These are phyloP conservation scores for Bos javanicus DNA, from an alignment of 2,113 vertebrate genomes.

Conservation along the genomic window DNA sequence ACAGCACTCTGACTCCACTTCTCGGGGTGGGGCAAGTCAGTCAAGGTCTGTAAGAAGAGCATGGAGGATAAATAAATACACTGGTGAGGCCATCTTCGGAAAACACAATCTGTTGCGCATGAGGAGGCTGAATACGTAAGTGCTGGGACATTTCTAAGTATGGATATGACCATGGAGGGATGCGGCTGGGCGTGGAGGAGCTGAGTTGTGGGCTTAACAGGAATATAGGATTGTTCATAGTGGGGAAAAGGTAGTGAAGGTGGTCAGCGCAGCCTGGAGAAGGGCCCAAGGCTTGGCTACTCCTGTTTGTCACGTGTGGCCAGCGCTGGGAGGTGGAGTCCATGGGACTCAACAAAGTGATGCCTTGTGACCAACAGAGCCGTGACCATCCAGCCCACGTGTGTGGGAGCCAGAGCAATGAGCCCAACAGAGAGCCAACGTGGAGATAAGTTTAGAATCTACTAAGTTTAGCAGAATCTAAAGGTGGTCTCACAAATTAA, in stretches of 20 bases:
- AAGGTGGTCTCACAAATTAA: not conserved
- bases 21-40: not conserved
- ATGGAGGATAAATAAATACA: not conserved
- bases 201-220: not conserved
- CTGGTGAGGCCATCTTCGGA: not conserved
- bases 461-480: not conserved
- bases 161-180: not conserved
- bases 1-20: not conserved
- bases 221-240: not conserved
- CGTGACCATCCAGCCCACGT: not conserved
- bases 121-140: not conserved
- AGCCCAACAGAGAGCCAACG: not conserved
- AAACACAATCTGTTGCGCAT: not conserved
- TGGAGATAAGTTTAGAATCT: not conserved
- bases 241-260: not conserved
- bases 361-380: not conserved
- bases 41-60: not conserved
- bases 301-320: fast-evolving
- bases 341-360: no score
- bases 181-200: not conserved
- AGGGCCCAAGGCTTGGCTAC: not conserved
- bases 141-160: not conserved
- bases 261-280: not conserved
- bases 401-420: not conserved
- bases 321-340: not conserved